phyloP scores from a whole-genome alignment of 2,797 vertebrate species.

The Diplodus sargus region DNA sequence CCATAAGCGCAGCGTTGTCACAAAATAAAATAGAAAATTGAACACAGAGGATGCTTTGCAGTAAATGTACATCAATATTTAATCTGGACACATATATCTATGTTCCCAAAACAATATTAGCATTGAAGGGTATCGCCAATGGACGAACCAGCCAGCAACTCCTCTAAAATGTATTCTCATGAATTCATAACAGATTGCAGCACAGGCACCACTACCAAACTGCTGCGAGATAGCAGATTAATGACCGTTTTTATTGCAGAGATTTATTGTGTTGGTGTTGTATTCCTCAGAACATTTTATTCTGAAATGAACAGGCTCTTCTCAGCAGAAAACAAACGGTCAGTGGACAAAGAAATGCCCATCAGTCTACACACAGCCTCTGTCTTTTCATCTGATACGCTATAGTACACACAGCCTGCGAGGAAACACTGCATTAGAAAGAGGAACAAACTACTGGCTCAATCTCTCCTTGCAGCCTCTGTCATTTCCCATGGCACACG shows the following conservation, averaged over 20 bases:
- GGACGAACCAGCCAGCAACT: not conserved
- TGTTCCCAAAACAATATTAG: too few species aligned
- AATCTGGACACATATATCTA: too few species aligned
- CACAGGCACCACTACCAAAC: not conserved
- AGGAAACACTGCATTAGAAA: conserved; percentile 17
- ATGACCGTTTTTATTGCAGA: conserved; percentile 26
- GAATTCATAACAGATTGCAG: conserved; percentile 14
- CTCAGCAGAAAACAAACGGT: conserved; percentile 16
- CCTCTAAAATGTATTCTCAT: not conserved
- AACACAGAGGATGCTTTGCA: too few species aligned
- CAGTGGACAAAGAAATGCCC: conserved; percentile 19
- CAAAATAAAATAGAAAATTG: too few species aligned
- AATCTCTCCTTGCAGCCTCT: conserved; percentile 20
- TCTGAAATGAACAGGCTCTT: conserved; percentile 31
- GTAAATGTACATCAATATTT: too few species aligned
- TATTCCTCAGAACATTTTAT: conserved; percentile 36
- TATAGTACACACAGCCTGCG: conserved; percentile 24
- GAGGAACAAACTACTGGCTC: conserved; percentile 25
- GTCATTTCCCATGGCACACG: conserved; percentile 63
- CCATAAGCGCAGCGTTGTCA: too few species aligned
- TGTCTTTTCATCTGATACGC: conserved; percentile 36
- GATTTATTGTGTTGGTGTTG: conserved; percentile 29
- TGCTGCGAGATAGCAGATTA: conserved; percentile 1
- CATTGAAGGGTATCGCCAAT: too few species aligned
- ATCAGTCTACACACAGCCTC: conserved; percentile 23